phyloP scores from a whole-genome alignment of 2,888 invertebrate genomes.

The Eupithecia subumbrata region DNA sequence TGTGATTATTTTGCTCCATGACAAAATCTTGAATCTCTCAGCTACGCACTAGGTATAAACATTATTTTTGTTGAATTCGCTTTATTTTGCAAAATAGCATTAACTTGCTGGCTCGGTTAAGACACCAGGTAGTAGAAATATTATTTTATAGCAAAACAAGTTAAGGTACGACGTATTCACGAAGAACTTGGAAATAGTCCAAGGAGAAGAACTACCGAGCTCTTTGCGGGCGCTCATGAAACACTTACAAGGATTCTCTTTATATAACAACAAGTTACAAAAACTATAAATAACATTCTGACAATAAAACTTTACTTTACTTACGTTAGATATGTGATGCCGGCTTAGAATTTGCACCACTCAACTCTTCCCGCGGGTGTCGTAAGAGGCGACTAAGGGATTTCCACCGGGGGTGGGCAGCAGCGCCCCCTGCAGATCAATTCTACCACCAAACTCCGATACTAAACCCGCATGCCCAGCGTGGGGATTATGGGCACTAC shows the following conservation, averaged over 20 bases:
- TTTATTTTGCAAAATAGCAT: not conserved
- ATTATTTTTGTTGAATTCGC: not conserved
- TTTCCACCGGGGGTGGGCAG: too few species aligned
- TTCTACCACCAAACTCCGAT: too few species aligned
- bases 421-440: too few species aligned
- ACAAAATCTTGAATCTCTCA: not conserved
- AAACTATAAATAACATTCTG: not conserved
- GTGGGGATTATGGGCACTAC: too few species aligned
- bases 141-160: conserved; percentile 3
- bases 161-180: not conserved
- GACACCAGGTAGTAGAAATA: not conserved
- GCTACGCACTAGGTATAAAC: not conserved
- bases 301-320: too few species aligned
- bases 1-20: too few species aligned
- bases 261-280: not conserved
- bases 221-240: not conserved
- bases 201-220: conserved; percentile 1
- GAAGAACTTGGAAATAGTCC: conserved; percentile 13
- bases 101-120: not conserved
- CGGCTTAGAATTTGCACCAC: too few species aligned
- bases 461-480: too few species aligned
- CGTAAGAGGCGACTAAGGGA: too few species aligned
- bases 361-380: too few species aligned
- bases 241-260: not conserved
- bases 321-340: too few species aligned